Base-by-base conservation (phyloP, 1,140 invertebrate genomes). In the Eurosta solidaginis region DNA sequence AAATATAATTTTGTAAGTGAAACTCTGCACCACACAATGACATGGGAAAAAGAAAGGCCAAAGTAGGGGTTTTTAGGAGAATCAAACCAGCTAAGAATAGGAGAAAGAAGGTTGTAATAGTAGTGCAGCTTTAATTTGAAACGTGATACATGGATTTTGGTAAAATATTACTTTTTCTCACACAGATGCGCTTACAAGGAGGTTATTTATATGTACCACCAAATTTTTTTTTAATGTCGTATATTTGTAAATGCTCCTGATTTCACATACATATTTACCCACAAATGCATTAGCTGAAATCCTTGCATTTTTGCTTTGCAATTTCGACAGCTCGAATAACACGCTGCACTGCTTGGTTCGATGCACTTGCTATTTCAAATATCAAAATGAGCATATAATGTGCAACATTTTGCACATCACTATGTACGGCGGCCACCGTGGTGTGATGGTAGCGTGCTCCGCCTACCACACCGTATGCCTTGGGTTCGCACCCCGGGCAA, bases 321-420 rank as follows among this genome's bases (percentile, higher is more conserved):
- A n/a, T 40, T 68, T 68, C 33, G 59, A n/a, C 17, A 33, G 54
- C 27, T 59, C 5, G 17, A 3, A 17, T 14, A 33, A 6, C 22
- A 54, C 50, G 14, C 20, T 3, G 27, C 2, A 40, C 14, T 68
- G 27, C n/a, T 68, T 36, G 36, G 33, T 40, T 20, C n/a, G 33
- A 40, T 40, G n/a, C 59, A 10, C 33, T 68, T 40, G 59, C 59
- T 7, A 68, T 5, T 3, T 29, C 59, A 42, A 42, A 68, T 68
- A 68, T 68, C 59, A 68, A 68, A 68, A 68, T 68, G 59, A 36
- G 59, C 59, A 68, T 40, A 68, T 68, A 68, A 68, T 42, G 33
- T 42, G 59, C 59, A 68, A 68, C 59, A 68, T 68, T 68, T 68
- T 68, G 59, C 59, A 68, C 59, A 68, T 42, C 33, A 40, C 59